Base-by-base conservation (phyloP, 1,140 invertebrate species). In the Diorhabda sublineata region DNA sequence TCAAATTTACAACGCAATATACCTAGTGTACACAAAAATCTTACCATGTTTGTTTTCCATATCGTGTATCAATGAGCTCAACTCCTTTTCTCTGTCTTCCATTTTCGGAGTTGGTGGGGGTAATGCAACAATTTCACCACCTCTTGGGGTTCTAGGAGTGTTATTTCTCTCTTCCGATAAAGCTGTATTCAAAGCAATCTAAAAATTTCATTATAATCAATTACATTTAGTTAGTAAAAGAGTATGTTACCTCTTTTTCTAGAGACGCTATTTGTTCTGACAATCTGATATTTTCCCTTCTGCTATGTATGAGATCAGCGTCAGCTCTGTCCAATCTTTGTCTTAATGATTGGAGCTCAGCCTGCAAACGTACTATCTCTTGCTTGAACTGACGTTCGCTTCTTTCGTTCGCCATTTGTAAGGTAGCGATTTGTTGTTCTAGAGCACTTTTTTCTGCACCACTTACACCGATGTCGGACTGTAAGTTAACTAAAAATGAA, bases 21-120 rank as follows among this genome's bases (percentile, higher is more conserved):
- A 26, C 26, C 26, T 26, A 26, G 26, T 26, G 26, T 26, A 26
- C 26, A 26, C 26, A 26, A 26, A 26, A 8, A 44, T 44, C 85
- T 84, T 86, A 93, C 91, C 90, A 83, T 93, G 90, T 79, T 93
- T 93, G 43, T 87, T 87, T 75, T 93, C 91, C 85, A 93, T 89
- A 64, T 91, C 86, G 67, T 89, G 87, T 41, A 93, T 87, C 81
- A 90, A 87, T 3, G 88, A 85, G 8, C 89, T 85, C 45, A 92
- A 74, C 75, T 92, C 89, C 76, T 90, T 90, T 67, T 90, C 89
- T 66, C 74, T 67, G 42, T 76, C 75, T 44, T 79, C 76, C 6
- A 73, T 73, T 65, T 69, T 73, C 4, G 72, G 71, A n/a, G 75
- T 70, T 6, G 76, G 76, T 6, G 78, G 76, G 42, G 79, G 79